Evolutionary conservation across 1,140 invertebrate species (phyloP), one percentile per base, ranked within the genome.

Genomic region (Euglossa dilemma): DNA sequence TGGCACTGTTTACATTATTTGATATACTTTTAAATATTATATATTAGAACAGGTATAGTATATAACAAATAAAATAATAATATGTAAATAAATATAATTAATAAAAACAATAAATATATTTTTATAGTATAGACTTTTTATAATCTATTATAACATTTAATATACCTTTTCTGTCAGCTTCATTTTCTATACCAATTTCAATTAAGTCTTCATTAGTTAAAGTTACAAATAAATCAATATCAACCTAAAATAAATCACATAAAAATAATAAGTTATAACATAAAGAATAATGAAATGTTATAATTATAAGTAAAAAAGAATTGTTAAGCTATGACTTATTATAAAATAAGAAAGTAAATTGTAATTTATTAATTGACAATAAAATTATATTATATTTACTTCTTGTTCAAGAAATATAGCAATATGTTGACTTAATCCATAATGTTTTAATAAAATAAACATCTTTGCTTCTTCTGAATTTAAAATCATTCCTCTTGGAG

Each of bases 371-470:
- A 43, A 43, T 43, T 23, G 43, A 16, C 7, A 59, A 14, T 25
- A 7, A 61, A 14, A 61, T 25, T 52, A 0, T 28, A 12, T 73
- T 18, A 18, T 4, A 88, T 70, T 89, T 90, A 93, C 94, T 91
- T 94, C 94, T 85, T 94, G 89, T 85, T 93, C 81, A 50, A 94
- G 74, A 87, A 94, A 94, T 70, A 91, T 70, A 25, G 92, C 66
- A 59, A 92, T 83, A 67, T 92, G 85, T 77, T 88, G 89, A 72
- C 73, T 84, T 8, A 94, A 66, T 72, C 87, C 87, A 80, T 92
- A 92, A 14, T 67, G 83, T 78, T 91, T 86, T 11, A 94, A 56
- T 54, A 94, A 66, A 77, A 87, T 23, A 16, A 90, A 86, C 61
- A 94, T 83, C 82, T 90, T 90, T 47, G 83, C 80, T 86, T 93